Percentiles rank a stretch among this genome's conserved stretches.
These are phyloP conservation scores for Sylvilagus bachmani DNA, from an alignment of 2,113 vertebrate genomes.

Conservation along the genomic window DNA sequence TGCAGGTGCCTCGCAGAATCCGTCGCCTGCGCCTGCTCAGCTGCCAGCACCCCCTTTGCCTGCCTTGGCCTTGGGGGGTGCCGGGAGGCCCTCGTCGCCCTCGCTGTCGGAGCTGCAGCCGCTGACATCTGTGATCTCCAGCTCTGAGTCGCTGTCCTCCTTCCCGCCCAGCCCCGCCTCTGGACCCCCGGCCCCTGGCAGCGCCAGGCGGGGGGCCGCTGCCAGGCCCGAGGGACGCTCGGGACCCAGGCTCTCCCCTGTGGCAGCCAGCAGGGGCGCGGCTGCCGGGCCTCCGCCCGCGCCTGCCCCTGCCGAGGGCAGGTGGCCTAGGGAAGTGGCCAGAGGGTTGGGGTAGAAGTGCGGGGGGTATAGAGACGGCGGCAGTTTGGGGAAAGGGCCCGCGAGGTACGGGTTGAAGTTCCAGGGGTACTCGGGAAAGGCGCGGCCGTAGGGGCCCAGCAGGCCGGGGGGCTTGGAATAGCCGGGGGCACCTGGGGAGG, in stretches of 20 bases:
- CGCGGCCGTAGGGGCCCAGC: conserved; percentile 92
- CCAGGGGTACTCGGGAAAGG: conserved; percentile 95
- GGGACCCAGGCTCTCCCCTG: conserved; percentile 83
- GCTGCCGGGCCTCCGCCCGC: conserved; percentile 85
- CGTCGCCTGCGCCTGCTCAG: conserved; percentile 61
- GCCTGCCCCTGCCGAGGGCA: conserved; percentile 89
- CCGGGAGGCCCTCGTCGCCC: conserved; percentile 86
- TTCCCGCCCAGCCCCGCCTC: conserved; percentile 87
- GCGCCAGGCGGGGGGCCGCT: conserved; percentile 82
- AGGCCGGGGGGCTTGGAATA: conserved; percentile 94
- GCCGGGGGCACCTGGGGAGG: conserved; percentile 88
- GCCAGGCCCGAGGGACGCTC: conserved; percentile 79
- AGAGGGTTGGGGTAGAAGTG: conserved; percentile 95
- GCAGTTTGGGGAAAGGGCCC: conserved; percentile 94
- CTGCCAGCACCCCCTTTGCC: conserved; percentile 82
- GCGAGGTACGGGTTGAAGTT: conserved; percentile 95
- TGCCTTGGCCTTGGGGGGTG: conserved; percentile 66
- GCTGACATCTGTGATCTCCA: conserved; percentile 96
- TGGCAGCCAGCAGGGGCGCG: conserved; percentile 61
- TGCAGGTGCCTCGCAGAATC: conserved; percentile 69
- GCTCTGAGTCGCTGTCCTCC: conserved; percentile 94
- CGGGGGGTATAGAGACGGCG: conserved; percentile 93
- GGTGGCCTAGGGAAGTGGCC: conserved; percentile 91
- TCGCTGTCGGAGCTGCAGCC: conserved; percentile 96
- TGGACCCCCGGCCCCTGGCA: conserved; percentile 56